Percentiles rank a stretch among this genome's conserved stretches.
These are phyloP conservation scores for Bungarus multicinctus DNA, from an alignment of 2,113 vertebrate species.

Conservation along the genomic window DNA sequence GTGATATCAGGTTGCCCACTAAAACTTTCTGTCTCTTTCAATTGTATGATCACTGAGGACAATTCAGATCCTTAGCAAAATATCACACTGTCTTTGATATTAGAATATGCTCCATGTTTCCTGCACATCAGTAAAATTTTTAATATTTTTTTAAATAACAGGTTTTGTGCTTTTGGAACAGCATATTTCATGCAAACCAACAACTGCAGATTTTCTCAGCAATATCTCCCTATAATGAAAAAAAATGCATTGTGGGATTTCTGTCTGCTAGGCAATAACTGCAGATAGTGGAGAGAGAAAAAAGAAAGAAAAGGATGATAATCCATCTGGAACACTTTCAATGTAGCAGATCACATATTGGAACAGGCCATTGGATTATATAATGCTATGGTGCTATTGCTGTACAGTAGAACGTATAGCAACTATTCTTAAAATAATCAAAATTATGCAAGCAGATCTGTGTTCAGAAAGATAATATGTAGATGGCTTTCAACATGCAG, in stretches of 20 bases:
- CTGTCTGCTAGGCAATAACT: background rate
- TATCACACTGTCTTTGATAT: background rate
- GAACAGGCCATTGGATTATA: background rate
- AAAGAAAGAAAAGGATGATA: background rate
- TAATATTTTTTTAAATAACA: background rate
- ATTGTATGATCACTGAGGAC: background rate
- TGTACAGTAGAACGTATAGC: slow-evolving; percentile 6
- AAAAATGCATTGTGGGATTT: background rate
- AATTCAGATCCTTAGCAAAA: background rate
- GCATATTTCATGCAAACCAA: background rate
- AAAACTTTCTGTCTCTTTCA: background rate
- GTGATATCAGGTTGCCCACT: background rate
- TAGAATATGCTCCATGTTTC: background rate
- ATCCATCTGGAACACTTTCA: background rate
- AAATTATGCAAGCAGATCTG: slow-evolving; percentile 33
- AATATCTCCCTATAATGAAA: background rate
- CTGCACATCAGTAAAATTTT: background rate
- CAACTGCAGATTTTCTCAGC: background rate
- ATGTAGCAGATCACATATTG: background rate
- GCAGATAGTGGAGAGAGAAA: background rate
- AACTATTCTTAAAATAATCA: slow-evolving; percentile 38
- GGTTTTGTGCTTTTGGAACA: background rate
- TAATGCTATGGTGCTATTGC: background rate
- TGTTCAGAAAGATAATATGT: slow-evolving; percentile 43
- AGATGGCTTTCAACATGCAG: slow-evolving; percentile 31